Evolutionary conservation across 2,888 invertebrate genomes (phyloP), one percentile per base, ranked within the genome.

Genomic region (Cetonia aurata): DNA sequence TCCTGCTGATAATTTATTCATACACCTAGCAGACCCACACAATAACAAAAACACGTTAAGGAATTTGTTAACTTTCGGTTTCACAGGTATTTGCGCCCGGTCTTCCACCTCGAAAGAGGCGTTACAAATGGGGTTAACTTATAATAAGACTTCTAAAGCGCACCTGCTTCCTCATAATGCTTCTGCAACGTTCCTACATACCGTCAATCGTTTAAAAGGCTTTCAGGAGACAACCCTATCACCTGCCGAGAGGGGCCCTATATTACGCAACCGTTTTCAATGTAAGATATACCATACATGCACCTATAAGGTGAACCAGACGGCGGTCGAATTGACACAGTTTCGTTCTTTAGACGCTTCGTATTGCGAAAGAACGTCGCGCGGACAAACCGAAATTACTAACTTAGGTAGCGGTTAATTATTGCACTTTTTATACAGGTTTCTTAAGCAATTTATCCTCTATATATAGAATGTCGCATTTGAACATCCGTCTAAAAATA

Each of bases 261-360:
- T 57, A 42, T 42, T 57, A 57, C 57, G 42, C 42, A 57, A 57
- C 57, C 41, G 57, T 42, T 3, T 57, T 41, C 13, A 12, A 19
- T 57, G 19, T 42, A 57, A 41, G 41, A 19, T 19, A 42, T 19
- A n/a, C n/a, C n/a, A 25, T 25, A 25, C 25, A 41, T 57, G 37
- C 10, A 37, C 37, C 8, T 37, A 37, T 37, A 37, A 37, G 37
- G 37, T 37, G 6, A 37, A 37, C 37, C 42, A 42, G 57, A 57
- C 57, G 19, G 15, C 17, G 17, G 9, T 2, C 57, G 42, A 42
- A 17, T 17, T 57, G 41, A 53, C 52, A 53, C 10, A 17, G 19
- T 17, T 57, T 57, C 31, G 41, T 17, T 57, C 52, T 53, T 4
- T n/a, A n/a, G 3, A 1, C 48, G 15, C 48, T 13, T 19, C 10